Conservation (phyloP, 2,888 invertebrate species). For the Xiphydria camelus region DNA sequence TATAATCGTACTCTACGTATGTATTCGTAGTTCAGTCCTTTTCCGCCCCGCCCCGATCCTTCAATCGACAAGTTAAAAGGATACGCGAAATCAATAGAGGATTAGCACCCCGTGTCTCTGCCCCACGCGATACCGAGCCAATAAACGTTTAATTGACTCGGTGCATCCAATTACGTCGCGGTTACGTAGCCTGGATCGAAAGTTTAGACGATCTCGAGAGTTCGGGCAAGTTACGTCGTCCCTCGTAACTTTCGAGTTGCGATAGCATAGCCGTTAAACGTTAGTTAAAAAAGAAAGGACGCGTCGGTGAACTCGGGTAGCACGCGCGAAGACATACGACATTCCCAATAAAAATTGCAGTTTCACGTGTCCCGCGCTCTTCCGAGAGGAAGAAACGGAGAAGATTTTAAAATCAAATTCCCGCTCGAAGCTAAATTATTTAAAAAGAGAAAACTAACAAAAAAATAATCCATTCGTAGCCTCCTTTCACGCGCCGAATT, state of each 20-base stretch:
- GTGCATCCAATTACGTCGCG: not conserved
- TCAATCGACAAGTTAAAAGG: too few species aligned
- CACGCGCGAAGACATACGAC: slow-evolving; percentile 8
- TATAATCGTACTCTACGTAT: too few species aligned
- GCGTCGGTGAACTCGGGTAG: slow-evolving; percentile 6
- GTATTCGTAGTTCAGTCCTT: too few species aligned
- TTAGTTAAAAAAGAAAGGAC: slow-evolving; percentile 7
- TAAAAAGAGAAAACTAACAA: too few species aligned
- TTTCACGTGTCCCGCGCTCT: slow-evolving; percentile 1
- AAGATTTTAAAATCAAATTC: slow-evolving; percentile 10
- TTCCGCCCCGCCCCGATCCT: too few species aligned
- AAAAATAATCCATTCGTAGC: slow-evolving; percentile 6
- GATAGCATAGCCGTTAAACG: slow-evolving; percentile 8
- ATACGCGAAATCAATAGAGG: too few species aligned
- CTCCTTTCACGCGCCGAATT: slow-evolving; percentile 5
- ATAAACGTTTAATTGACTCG: slow-evolving; percentile 1
- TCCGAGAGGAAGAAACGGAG: too few species aligned
- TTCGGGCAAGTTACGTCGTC: too few species aligned
- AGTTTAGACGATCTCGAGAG: too few species aligned
- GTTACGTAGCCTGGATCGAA: too few species aligned
- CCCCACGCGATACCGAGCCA: too few species aligned
- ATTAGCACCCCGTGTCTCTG: too few species aligned
- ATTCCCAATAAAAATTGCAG: slow-evolving; percentile 8
- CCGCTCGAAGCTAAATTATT: not conserved
- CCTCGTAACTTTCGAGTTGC: slow-evolving; percentile 7